These are phyloP conservation scores for Muscicapa comitata DNA, from an alignment of 2,797 vertebrate genomes.

Conservation along the genomic window DNA sequence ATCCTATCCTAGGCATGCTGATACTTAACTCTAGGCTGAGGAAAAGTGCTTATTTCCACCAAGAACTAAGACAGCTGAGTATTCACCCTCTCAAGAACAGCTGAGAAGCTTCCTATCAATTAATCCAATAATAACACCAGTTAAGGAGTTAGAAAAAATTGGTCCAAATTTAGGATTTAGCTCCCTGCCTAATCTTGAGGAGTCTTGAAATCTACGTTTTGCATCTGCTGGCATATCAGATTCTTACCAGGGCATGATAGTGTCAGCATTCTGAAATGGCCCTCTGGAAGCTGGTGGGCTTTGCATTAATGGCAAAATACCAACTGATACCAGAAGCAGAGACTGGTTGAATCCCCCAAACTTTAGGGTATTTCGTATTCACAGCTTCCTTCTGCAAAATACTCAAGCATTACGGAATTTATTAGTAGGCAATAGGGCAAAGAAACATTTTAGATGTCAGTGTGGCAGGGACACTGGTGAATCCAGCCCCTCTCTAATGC, in stretches of 20 bases:
- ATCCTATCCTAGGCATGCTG: background rate
- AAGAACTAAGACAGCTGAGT: background rate
- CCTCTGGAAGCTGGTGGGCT: background rate
- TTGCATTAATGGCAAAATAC: background rate
- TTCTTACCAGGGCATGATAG: background rate
- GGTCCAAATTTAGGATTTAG: background rate
- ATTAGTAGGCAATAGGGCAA: background rate
- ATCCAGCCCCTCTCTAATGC: background rate
- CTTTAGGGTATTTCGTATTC: background rate
- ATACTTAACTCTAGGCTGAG: background rate
- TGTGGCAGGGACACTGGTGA: background rate
- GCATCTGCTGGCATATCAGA: background rate
- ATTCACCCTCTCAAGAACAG: background rate
- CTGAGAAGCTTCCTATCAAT: background rate
- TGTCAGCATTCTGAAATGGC: background rate
- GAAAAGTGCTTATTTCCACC: background rate
- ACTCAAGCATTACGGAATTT: background rate
- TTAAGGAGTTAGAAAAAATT: background rate
- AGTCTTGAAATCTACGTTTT: background rate
- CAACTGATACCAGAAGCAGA: background rate
- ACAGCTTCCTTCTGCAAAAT: background rate
- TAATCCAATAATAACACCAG: background rate
- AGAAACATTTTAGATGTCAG: background rate
- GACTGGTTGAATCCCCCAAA: background rate
- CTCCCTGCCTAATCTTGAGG: background rate